Conservation (phyloP, 2,888 invertebrate genomes). For the Sarcophaga caerulescens region DNA sequence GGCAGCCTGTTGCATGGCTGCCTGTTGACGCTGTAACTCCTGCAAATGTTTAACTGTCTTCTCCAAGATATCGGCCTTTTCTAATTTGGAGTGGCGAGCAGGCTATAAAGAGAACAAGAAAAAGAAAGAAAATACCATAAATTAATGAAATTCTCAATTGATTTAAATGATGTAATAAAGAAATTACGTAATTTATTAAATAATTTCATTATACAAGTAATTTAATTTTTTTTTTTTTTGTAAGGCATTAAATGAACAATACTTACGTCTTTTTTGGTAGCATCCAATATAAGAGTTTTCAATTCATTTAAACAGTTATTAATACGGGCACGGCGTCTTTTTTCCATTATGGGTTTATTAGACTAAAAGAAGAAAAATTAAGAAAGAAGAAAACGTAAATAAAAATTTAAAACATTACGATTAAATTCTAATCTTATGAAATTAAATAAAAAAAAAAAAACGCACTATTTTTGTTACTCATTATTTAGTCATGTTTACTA, state of each 20-base stretch:
- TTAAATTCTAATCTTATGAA: not conserved
- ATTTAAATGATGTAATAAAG: not conserved
- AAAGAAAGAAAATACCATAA: not conserved
- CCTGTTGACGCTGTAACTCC: slow-evolving; percentile 92
- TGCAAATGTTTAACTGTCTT: slow-evolving; percentile 96
- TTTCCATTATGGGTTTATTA: slow-evolving; percentile 96
- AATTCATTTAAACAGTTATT: slow-evolving; percentile 94
- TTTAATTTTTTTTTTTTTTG: not conserved
- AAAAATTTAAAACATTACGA: not conserved
- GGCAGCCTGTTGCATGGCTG: slow-evolving; percentile 90
- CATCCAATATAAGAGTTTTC: slow-evolving; percentile 91
- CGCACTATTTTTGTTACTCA: not conserved
- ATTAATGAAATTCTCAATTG: not conserved
- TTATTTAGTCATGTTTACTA: slow-evolving; percentile 47
- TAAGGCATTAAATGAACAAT: not conserved
- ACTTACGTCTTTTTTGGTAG: slow-evolving; percentile 95
- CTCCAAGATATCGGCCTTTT: slow-evolving; percentile 97
- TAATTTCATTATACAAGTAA: not conserved
- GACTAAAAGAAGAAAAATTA: slow-evolving; percentile 85
- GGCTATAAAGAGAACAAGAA: slow-evolving; percentile 85
- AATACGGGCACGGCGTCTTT: slow-evolving; percentile 92
- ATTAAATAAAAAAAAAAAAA: not conserved
- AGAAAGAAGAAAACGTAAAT: slow-evolving; percentile 34
- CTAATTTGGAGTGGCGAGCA: slow-evolving; percentile 95
- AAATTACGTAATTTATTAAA: not conserved